Percentiles rank a stretch among this genome's conserved stretches.
These are phyloP conservation scores for Gasterosteus aculeatus DNA, from an alignment of 2,113 vertebrate species.

Conservation along the genomic window DNA sequence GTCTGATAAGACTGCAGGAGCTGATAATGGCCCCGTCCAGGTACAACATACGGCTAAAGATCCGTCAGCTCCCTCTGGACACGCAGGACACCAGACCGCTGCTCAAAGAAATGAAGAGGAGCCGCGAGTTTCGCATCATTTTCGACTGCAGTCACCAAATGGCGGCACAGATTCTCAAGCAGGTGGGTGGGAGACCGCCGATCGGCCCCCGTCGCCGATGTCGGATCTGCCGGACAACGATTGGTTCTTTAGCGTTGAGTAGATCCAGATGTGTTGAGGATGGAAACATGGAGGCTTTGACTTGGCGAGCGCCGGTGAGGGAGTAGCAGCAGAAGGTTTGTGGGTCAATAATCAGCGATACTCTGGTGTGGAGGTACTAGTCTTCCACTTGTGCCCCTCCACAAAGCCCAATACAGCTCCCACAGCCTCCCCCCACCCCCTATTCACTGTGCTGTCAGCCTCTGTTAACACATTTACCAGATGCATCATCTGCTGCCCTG, in stretches of 20 bases:
- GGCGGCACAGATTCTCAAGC: slow-evolving; percentile 97
- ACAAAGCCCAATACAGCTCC: background rate
- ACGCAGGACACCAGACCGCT: slow-evolving; percentile 89
- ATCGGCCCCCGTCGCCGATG: background rate
- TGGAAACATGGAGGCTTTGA: slow-evolving; percentile 17
- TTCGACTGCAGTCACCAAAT: slow-evolving; percentile 97
- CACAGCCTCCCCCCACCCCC: background rate
- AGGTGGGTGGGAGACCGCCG: slow-evolving; percentile 80
- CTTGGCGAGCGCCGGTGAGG: background rate
- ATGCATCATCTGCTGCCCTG: slow-evolving; percentile 48
- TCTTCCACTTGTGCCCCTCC: background rate
- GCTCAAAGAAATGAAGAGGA: slow-evolving; percentile 98
- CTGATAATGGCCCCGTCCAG: slow-evolving; percentile 97
- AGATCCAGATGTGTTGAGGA: slow-evolving; percentile 18
- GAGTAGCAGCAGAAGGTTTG: slow-evolving; percentile 3
- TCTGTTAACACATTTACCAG: slow-evolving; percentile 63
- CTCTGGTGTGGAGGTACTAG: background rate
- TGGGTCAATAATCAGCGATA: slow-evolving; percentile 9
- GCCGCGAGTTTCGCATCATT: slow-evolving; percentile 97
- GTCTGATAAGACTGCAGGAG: slow-evolving; percentile 96
- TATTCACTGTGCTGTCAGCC: slow-evolving; percentile 61
- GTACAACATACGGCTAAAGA: slow-evolving; percentile 98
- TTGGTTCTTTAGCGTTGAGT: slow-evolving; percentile 3
- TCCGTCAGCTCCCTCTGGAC: slow-evolving; percentile 95
- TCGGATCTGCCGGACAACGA: background rate